Evolutionary conservation across 2,113 vertebrate species (phyloP).

Genomic region (Platichthys stellatus): DNA sequence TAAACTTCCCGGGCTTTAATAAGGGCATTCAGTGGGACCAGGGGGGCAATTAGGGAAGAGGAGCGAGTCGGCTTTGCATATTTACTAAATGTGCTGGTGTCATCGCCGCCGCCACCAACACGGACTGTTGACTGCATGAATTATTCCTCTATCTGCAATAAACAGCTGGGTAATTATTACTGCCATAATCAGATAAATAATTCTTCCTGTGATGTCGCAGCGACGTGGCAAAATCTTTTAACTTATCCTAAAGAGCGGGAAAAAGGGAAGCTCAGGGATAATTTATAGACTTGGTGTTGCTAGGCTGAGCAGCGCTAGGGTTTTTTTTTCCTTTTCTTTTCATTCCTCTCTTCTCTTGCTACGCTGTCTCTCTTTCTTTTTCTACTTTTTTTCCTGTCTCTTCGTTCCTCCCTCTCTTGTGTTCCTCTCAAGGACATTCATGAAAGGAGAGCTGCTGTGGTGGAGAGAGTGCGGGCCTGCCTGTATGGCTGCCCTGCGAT

Average conservation of each 20-base stretch:
- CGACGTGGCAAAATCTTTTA: conserved; percentile 88
- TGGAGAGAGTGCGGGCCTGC: conserved; percentile 56
- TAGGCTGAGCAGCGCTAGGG: conserved; percentile 71
- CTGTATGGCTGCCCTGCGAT: conserved; percentile 52
- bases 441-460: conserved; percentile 73
- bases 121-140: conserved; percentile 98
- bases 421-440: conserved; percentile 93
- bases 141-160: conserved; percentile 99
- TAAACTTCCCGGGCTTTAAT: conserved; percentile 97
- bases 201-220: conserved; percentile 90
- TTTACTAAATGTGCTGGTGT: conserved; percentile 97
- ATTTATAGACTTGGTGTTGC: conserved; percentile 88
- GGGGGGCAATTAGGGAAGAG: conserved; percentile 93
- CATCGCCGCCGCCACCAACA: conserved; percentile 86
- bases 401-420: conserved; percentile 63
- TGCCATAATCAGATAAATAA: conserved; percentile 99
- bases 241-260: conserved; percentile 81
- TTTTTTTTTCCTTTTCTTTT: neutral
- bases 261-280: conserved; percentile 79
- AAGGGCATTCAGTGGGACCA: conserved; percentile 96
- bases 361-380: conserved; percentile 57
- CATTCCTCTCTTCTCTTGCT: conserved; percentile 28
- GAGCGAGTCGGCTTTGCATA: conserved; percentile 96
- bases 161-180: conserved; percentile 99
- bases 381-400: conserved; percentile 50